Evolutionary conservation across 2,113 vertebrate species (phyloP), one percentile per base, ranked within the genome.

Genomic region (Peromyscus californicus): DNA sequence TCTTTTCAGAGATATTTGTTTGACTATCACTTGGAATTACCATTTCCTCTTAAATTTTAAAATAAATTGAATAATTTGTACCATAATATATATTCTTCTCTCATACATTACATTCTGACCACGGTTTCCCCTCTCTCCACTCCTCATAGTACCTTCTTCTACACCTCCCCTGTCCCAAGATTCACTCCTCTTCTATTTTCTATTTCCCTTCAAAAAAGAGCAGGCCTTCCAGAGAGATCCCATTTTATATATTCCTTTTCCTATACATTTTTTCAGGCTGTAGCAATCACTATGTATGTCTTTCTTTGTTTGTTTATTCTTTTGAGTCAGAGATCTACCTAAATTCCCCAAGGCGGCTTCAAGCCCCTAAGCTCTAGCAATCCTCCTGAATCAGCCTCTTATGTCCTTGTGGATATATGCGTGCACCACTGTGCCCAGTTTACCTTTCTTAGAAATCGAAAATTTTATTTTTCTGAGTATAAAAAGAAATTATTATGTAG

Each of bases 71-170:
- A 16, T 61, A 11, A 65, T 70, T 39, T 84, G 42, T 89, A 5
- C 42, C 0, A n/a, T 39, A 69, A 69, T 33, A 33, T 69, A 69
- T 69, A 69, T 19, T 19, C 3, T 72, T 72, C 36, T 19, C 69
- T 72, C 16, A 72, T 36, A 8, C 36, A 72, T 72, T 72, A n/a
- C 17, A 72, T 72, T 72, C 69, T 10, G 5, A 70, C 33, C 69
- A 70, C 15, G n/a, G 4, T 70, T n/a, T n/a, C 69, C 36, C 36
- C 15, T 70, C 36, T 33, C 36, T n/a, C 17, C 7, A 72, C 17
- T n/a, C 7, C 17, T 72, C 7, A 36, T 1, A n/a, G 7, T 8
- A 19, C n/a, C 7, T 1, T 3, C 36, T 72, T 8, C 36, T 17
- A 19, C 7, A 21, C 7, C 16, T n/a, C 36, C 7, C 16, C 36